Evolutionary conservation across 2,797 vertebrate genomes (phyloP).

Genomic region (Sebastes hubbsi): DNA sequence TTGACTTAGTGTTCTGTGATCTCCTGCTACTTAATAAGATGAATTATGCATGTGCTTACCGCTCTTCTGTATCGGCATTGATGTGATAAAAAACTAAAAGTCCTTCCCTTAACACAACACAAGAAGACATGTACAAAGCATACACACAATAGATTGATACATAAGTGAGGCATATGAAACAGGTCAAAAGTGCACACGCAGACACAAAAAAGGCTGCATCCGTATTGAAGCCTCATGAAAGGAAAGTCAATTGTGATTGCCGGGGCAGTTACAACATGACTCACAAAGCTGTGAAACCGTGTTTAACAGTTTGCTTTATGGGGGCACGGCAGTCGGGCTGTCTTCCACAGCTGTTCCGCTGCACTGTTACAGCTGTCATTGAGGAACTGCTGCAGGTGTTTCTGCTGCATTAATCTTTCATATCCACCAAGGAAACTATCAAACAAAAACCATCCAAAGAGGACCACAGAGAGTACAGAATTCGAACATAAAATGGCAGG

Average conservation of each 20-base stretch:
- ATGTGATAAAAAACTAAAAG: slow-evolving; percentile 3
- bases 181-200: slow-evolving; percentile 18
- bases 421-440: slow-evolving; percentile 74
- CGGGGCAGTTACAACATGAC: slow-evolving; percentile 55
- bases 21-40: slow-evolving; percentile 12
- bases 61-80: not conserved
- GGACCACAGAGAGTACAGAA: slow-evolving; percentile 68
- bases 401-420: slow-evolving; percentile 77
- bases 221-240: slow-evolving; percentile 36
- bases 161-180: not conserved
- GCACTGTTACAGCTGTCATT: slow-evolving; percentile 76
- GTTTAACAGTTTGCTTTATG: slow-evolving; percentile 64
- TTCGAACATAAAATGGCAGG: slow-evolving; percentile 52
- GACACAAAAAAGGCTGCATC: not conserved
- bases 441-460: slow-evolving; percentile 71
- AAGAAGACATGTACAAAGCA: not conserved
- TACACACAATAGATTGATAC: not conserved
- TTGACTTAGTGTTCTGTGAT: slow-evolving; percentile 7
- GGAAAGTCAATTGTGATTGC: slow-evolving; percentile 44
- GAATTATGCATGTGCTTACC: slow-evolving; percentile 17
- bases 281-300: slow-evolving; percentile 55
- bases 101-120: not conserved
- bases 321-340: slow-evolving; percentile 50
- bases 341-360: slow-evolving; percentile 68
- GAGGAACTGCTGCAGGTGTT: slow-evolving; percentile 81